Conservation (phyloP, 2,888 invertebrate genomes). For the Homarus gammarus region DNA sequence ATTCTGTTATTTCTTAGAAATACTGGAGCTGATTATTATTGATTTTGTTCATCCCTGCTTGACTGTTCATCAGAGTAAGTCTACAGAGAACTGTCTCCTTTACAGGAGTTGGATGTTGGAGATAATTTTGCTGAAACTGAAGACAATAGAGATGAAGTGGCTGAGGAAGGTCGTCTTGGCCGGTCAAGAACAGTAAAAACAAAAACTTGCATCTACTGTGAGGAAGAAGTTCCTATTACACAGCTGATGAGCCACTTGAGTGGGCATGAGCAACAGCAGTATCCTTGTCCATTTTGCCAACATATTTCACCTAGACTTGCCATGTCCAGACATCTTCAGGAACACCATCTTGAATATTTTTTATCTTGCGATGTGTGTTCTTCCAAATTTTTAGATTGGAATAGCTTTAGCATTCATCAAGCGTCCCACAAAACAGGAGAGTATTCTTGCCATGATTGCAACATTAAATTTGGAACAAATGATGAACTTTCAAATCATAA, state of each 20-base stretch:
- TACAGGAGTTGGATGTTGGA: slow-evolving; percentile 57
- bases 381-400: slow-evolving; percentile 42
- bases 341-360: slow-evolving; percentile 39
- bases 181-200: slow-evolving; percentile 53
- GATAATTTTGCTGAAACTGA: slow-evolving; percentile 43
- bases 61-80: slow-evolving; percentile 27
- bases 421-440: slow-evolving; percentile 38
- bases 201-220: slow-evolving; percentile 42
- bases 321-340: slow-evolving; percentile 51
- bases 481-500: slow-evolving; percentile 61
- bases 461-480: slow-evolving; percentile 51
- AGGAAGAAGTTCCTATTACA: slow-evolving; percentile 52
- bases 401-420: slow-evolving; percentile 32
- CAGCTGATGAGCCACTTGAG: slow-evolving; percentile 50
- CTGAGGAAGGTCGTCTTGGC: slow-evolving; percentile 39
- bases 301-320: slow-evolving; percentile 36
- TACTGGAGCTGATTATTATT: neutral
- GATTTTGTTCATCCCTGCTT: neutral
- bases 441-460: slow-evolving; percentile 40
- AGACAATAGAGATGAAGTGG: slow-evolving; percentile 24
- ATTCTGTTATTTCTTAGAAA: neutral
- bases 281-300: slow-evolving; percentile 61
- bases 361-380: slow-evolving; percentile 52
- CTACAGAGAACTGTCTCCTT: slow-evolving; percentile 65
- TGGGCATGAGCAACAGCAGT: slow-evolving; percentile 51